A percentile compares a stretch with the other conserved stretches of the same genome.
These are phyloP conservation scores for Ashinkailepas kermadecensis DNA, from an alignment of 2,888 invertebrate genomes.

Conservation along the genomic window DNA sequence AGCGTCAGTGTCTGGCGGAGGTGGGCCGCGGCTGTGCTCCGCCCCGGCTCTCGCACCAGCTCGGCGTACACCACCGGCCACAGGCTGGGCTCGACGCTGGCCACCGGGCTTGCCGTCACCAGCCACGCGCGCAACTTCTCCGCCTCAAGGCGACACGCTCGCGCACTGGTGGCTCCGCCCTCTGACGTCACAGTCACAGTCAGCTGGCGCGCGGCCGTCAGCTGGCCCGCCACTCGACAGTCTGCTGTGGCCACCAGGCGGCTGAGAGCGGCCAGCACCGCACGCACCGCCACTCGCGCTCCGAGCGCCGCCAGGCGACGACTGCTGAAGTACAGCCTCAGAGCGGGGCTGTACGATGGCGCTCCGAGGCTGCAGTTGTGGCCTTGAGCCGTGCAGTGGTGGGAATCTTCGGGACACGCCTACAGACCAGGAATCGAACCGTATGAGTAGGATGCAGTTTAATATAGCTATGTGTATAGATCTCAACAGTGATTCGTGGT, in stretches of 20 bases:
- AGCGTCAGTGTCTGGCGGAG: neutral
- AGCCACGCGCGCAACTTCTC: constrained; percentile 5
- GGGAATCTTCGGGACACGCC: neutral
- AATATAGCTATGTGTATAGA: no score
- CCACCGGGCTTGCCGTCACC: neutral
- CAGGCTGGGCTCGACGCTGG: neutral
- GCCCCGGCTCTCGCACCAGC: neutral
- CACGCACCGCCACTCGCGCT: neutral
- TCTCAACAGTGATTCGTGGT: no score
- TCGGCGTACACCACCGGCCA: constrained; percentile 15
- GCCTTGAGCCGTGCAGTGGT: neutral
- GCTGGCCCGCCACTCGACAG: neutral
- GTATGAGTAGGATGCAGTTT: no score
- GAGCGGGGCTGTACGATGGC: neutral
- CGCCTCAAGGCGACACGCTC: neutral
- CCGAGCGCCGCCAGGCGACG: constrained; percentile 9
- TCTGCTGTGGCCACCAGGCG: neutral
- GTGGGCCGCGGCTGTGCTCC: neutral
- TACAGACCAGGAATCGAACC: neutral
- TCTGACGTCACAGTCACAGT: neutral
- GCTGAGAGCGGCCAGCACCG: neutral
- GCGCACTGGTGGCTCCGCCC: neutral
- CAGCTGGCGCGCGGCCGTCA: neutral
- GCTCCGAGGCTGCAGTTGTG: neutral
- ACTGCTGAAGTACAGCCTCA: neutral